A percentile compares a stretch with the other conserved stretches of the same genome.
Conservation (phyloP, 2,113 vertebrate species). For the Rissa tridactyla region DNA sequence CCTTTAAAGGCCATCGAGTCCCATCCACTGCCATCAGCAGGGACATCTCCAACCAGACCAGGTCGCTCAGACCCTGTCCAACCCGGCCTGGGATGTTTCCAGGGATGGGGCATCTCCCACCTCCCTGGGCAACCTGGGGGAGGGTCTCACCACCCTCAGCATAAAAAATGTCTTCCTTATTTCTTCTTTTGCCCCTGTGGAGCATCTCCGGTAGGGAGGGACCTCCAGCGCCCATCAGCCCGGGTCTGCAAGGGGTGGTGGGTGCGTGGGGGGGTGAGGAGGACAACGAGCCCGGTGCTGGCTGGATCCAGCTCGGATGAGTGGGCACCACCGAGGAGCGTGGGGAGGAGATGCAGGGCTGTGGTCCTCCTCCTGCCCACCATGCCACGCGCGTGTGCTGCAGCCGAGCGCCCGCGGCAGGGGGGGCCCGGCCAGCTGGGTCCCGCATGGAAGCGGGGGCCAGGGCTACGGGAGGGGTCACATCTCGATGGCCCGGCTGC, state of each 20-base stretch:
- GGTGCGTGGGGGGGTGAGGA: neutral
- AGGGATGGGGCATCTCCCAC: neutral
- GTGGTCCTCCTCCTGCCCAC: accelerated
- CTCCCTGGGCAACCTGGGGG: neutral
- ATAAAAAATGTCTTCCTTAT: neutral
- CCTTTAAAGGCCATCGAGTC: neutral
- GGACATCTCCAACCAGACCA: neutral
- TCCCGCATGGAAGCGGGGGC: neutral
- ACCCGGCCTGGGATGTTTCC: neutral
- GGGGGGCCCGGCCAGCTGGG: accelerated
- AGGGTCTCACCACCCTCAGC: neutral
- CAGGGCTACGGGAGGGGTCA: neutral
- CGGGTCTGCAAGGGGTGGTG: accelerated
- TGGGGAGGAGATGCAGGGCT: neutral
- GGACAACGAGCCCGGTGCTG: neutral
- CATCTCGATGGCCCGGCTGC: neutral
- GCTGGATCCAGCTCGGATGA: neutral
- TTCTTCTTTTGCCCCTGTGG: neutral
- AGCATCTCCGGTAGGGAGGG: neutral
- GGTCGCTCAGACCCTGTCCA: neutral
- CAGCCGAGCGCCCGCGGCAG: accelerated
- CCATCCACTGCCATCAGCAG: neutral
- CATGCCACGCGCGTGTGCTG: accelerated
- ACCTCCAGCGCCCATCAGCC: neutral
- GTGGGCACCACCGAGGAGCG: accelerated